Percentiles rank a stretch among this genome's conserved stretches.
phyloP scores from a whole-genome alignment of 2,113 vertebrate species.

The Megaptera novaeangliae region DNA sequence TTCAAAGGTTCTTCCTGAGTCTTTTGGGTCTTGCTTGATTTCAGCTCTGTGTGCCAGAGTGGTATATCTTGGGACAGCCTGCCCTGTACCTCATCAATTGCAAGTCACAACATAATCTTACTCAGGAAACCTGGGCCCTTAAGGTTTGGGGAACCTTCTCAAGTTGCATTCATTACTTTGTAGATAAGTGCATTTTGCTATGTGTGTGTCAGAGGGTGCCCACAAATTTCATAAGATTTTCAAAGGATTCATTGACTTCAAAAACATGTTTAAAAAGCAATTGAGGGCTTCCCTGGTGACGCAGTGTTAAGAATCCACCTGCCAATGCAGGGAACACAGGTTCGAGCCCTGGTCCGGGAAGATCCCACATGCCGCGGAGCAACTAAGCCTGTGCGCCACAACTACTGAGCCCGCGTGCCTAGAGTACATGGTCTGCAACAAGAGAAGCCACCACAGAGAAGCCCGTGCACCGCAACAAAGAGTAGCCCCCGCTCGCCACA shows the following conservation, averaged over 20 bases:
- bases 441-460: too few relatives aligned
- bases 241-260: background rate
- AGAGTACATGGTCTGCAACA: too few relatives aligned
- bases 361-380: too few relatives aligned
- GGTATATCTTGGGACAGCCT: background rate
- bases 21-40: background rate
- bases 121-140: background rate
- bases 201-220: background rate
- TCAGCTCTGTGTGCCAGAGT: background rate
- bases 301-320: too few relatives aligned
- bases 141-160: background rate
- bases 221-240: background rate
- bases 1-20: background rate
- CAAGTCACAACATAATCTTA: slow-evolving; percentile 7
- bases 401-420: too few relatives aligned
- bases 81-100: background rate
- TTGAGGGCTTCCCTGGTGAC: too few relatives aligned
- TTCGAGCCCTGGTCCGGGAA: too few relatives aligned
- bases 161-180: background rate
- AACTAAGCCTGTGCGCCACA: too few relatives aligned
- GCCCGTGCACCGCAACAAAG: too few relatives aligned
- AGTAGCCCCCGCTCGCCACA: too few relatives aligned
- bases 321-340: too few relatives aligned
- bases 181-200: background rate
- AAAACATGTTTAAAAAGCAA: background rate